Evolutionary conservation across 1,140 invertebrate species (phyloP), one percentile per base, ranked within the genome.

Genomic region (Diorhabda sublineata): DNA sequence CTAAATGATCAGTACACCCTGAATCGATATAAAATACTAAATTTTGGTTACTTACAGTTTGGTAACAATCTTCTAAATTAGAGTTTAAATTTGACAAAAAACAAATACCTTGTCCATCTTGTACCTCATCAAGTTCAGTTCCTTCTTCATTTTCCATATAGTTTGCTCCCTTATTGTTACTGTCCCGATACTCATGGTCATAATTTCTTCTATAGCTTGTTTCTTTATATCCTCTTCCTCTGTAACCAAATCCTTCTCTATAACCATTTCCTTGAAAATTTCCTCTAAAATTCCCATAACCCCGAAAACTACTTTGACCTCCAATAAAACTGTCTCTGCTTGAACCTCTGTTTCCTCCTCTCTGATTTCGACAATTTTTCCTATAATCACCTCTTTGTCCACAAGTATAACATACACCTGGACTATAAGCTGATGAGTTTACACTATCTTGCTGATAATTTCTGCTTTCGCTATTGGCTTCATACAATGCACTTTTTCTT

Each of bases 21-120:
- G 45, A 52, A 52, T 52, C 1, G 5, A 52, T 5, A 52, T 52
- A 52, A 52, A 52, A 52, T 9, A 52, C 5, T 52, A 52, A 5
- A 6, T 52, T 52, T 6, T 52, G 8, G 26, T 64, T 56, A 56
- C 2, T 42, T 8, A 11, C 41, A 47, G 8, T 11, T 3, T 68
- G 11, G 26, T 59, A n/a, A 26, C 11, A 41, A 3, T 61, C 11
- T 41, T 9, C 3, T n/a, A 6, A 3, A 61, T 61, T 3, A 3
- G 45, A 52, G 5, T 52, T 52, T 52, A 52, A 5, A 52, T 52
- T 52, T 52, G 57, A 5, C 42, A 60, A 60, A 61, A 62, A 68
- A 52, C 66, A 61, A 45, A 61, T 56, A 56, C 66, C 60, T 52
- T 43, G 26, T 42, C 42, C 26, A 42, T 47, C 59, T 60, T 47